A percentile compares a stretch with the other conserved stretches of the same genome.
These are phyloP conservation scores for Alosa alosa DNA, from an alignment of 2,113 vertebrate species.

Conservation along the genomic window DNA sequence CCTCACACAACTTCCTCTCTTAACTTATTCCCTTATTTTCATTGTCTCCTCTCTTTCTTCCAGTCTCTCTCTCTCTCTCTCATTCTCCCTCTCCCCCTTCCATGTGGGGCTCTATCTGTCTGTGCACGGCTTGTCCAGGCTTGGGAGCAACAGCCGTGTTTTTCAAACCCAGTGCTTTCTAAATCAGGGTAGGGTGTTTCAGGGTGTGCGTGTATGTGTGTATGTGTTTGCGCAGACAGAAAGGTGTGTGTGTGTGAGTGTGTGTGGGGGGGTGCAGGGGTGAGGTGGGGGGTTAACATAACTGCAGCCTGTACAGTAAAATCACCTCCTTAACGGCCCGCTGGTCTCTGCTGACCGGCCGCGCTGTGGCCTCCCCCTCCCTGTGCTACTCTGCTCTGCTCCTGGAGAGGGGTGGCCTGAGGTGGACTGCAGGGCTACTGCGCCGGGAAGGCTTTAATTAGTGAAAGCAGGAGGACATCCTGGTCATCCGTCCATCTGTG, in stretches of 20 bases:
- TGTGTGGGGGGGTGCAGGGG: constrained; percentile 20
- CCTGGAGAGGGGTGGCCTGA: too few relatives aligned
- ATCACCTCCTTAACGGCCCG: background rate
- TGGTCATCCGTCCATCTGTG: constrained; percentile 5
- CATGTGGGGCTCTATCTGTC: constrained; percentile 53
- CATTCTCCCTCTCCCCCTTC: constrained; percentile 12
- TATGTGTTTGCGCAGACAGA: background rate
- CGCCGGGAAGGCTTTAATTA: background rate
- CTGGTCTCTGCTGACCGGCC: background rate
- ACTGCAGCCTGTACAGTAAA: constrained; percentile 20
- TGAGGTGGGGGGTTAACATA: constrained; percentile 28
- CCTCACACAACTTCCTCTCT: background rate
- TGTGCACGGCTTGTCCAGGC: constrained; percentile 42
- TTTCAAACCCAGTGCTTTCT: background rate
- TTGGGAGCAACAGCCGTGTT: background rate
- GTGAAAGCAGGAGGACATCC: constrained; percentile 23
- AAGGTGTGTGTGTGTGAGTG: background rate
- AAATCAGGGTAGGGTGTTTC: background rate
- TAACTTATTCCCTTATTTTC: background rate
- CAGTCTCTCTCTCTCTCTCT: background rate
- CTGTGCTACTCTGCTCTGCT: too few relatives aligned
- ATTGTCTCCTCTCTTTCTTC: background rate
- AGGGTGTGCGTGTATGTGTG: background rate
- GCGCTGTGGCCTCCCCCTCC: too few relatives aligned
- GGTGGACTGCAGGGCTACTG: background rate